Base-by-base conservation (phyloP, 92 coral and sea anemone species). In the Parazoanthus darwini region DNA sequence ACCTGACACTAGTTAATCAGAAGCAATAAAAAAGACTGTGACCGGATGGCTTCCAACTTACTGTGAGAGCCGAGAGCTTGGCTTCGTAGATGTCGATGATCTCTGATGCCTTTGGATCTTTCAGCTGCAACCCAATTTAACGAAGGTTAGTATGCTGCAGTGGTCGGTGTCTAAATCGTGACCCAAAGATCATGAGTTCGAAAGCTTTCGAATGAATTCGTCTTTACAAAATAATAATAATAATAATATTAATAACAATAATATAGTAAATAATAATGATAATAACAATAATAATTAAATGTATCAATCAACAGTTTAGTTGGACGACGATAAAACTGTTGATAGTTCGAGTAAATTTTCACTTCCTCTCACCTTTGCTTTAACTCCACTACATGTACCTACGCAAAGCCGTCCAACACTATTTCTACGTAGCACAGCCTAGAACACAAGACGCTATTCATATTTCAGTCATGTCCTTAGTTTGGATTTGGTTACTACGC, bases 51-150 rank as follows among this genome's bases (percentile, higher is more conserved):
- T 84, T 39, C 8, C 26, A 18, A 70, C 94, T 85, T 46, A 97
- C 99, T 94, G 93, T 92, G 5, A 97, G 91, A 14, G 98, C 93
- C 7, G 97, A 92, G 74, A 97, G 86, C 84, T 97, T 97, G 15
- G 99, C 99, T 79, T 97, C 99, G 72, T 97, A 97, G 33, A 97
- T 92, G 87, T 97, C 99, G 94, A 97, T 97, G 78, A 97, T 93
- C 90, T 97, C 99, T 7, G 99, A 97, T 33, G 99, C 98, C 78
- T 91, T 92, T 23, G 99, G 97, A 86, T 95, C 99, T 87, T 97
- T 97, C 71, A 97, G 93, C 99, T 97, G 81, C 5, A 75, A 73
- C 46, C 6, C 42, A 76, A 78, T 79, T 58, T 0, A 91, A 65
- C 75, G 22, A 4, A 23, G 8, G 1, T 74, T 46, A 72, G 23